Evolutionary conservation across 1,140 invertebrate genomes (phyloP).

Genomic region (Neodiprion lecontei): DNA sequence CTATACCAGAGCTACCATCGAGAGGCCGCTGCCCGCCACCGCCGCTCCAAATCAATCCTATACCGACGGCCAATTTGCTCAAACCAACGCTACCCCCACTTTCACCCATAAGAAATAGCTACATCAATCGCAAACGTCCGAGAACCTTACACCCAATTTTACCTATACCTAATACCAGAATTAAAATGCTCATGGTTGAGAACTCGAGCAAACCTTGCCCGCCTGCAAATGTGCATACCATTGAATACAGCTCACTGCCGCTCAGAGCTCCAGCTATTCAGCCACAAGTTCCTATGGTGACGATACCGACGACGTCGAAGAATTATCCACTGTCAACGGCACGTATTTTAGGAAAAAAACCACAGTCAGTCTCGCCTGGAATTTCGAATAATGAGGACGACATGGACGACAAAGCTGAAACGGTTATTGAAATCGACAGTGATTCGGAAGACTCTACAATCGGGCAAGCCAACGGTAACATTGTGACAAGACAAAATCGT

Average conservation of each 20-base stretch:
- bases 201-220: too few species aligned
- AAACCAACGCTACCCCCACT: conserved; percentile 16
- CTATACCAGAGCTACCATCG: neutral
- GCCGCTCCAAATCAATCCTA: conserved; percentile 32
- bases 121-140: neutral
- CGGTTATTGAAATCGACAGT: conserved; percentile 54
- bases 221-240: neutral
- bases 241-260: neutral
- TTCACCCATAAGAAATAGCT: neutral
- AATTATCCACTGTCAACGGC: conserved; percentile 17
- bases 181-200: too few species aligned
- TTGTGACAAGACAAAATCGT: neutral
- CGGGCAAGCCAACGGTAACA: neutral
- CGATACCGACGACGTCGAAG: neutral
- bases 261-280: neutral
- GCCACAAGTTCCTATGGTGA: neutral
- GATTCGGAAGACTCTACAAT: conserved; percentile 34
- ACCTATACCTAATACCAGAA: neutral
- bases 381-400: neutral
- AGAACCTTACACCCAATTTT: neutral
- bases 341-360: neutral
- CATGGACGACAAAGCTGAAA: conserved; percentile 19
- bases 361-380: neutral
- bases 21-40: neutral
- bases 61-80: conserved; percentile 38